These are phyloP conservation scores for Mycteria americana DNA, from an alignment of 2,797 vertebrate species.

Conservation along the genomic window DNA sequence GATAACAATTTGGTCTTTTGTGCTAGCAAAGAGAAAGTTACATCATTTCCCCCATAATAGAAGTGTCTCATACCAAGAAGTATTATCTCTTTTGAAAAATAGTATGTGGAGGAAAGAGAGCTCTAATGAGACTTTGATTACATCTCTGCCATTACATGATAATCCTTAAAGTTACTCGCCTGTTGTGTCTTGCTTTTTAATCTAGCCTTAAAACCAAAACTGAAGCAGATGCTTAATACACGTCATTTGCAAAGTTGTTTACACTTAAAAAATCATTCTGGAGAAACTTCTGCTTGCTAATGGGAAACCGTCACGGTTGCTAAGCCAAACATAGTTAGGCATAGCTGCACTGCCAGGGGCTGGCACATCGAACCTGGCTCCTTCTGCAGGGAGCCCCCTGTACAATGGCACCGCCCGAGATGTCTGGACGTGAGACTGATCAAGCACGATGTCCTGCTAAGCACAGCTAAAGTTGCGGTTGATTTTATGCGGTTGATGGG, in stretches of 20 bases:
- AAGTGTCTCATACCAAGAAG: background rate
- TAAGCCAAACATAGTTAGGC: background rate
- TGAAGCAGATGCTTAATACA: background rate
- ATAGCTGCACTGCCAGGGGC: background rate
- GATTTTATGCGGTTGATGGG: background rate
- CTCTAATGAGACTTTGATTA: background rate
- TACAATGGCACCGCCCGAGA: background rate
- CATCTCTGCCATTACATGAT: background rate
- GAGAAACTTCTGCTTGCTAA: background rate
- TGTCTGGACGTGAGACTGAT: background rate
- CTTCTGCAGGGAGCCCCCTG: background rate
- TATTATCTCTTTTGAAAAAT: background rate
- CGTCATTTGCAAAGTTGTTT: background rate
- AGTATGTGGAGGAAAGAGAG: background rate
- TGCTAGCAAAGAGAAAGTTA: background rate
- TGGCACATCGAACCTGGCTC: background rate
- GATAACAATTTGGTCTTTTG: constrained; percentile 12
- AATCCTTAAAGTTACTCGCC: background rate
- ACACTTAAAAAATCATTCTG: background rate
- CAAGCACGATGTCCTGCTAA: background rate
- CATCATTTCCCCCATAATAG: background rate
- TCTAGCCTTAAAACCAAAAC: background rate
- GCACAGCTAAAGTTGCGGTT: background rate
- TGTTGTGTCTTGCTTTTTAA: background rate
- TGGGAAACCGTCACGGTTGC: background rate